These are phyloP conservation scores for Lysandra coridon DNA, from an alignment of 2,888 invertebrate genomes.

Conservation along the genomic window DNA sequence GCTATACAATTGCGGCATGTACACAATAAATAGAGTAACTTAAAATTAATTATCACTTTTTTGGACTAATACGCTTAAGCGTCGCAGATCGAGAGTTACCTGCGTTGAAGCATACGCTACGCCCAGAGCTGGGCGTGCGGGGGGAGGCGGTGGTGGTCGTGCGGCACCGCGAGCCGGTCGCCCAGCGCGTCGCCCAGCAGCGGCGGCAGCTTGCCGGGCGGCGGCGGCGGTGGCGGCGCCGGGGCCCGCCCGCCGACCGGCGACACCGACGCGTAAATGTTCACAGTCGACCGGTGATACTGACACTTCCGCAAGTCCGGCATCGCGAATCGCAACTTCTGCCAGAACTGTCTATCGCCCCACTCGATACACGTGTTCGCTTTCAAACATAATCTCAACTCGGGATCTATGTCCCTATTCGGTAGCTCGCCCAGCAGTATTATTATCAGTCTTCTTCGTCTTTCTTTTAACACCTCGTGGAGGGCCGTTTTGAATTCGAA, in stretches of 20 bases:
- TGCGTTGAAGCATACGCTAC: constrained; percentile 87
- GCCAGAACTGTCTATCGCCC: constrained; percentile 98
- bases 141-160: constrained; percentile 79
- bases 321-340: constrained; percentile 94
- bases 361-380: constrained; percentile 95
- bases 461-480: constrained; percentile 93
- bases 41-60: constrained; percentile 75
- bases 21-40: constrained; percentile 67
- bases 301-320: constrained; percentile 87
- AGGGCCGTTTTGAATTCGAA: constrained; percentile 97
- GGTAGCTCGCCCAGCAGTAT: constrained; percentile 94
- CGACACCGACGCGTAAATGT: constrained; percentile 85
- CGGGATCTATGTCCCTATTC: constrained; percentile 93
- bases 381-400: constrained; percentile 93
- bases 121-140: constrained; percentile 88
- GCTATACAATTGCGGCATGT: constrained; percentile 56
- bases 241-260: constrained; percentile 79
- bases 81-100: constrained; percentile 77
- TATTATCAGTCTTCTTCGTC: constrained; percentile 92
- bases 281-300: constrained; percentile 84
- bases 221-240: constrained; percentile 82
- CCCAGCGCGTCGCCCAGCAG: constrained; percentile 75
- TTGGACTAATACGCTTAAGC: constrained; percentile 80
- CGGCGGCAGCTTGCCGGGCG: constrained; percentile 83
- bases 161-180: constrained; percentile 55